Percentiles rank a stretch among this genome's conserved stretches.
Conservation (phyloP, 2,113 vertebrate species). For the Mirounga angustirostris region DNA sequence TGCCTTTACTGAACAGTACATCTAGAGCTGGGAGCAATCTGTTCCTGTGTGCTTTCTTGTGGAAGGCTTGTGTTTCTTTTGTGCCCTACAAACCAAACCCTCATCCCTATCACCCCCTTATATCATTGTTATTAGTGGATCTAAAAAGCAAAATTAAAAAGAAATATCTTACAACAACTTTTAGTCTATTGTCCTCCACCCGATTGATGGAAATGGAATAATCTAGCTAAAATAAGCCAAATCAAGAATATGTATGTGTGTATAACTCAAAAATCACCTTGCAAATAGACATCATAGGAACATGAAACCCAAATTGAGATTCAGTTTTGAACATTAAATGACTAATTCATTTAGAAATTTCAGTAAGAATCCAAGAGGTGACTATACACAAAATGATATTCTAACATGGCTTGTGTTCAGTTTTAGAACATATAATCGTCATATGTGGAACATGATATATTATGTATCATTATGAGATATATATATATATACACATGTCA, state of each 20-base stretch:
- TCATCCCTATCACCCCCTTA: not conserved
- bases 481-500: not conserved
- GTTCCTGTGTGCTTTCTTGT: not conserved
- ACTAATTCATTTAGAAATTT: not conserved
- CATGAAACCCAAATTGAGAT: not conserved
- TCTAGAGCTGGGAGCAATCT: not conserved
- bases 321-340: not conserved
- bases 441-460: not conserved
- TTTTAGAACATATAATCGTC: not conserved
- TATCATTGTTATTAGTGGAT: not conserved
- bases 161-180: not conserved
- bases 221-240: not conserved
- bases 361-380: not conserved
- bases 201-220: not conserved
- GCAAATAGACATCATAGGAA: not conserved
- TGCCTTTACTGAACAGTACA: not conserved
- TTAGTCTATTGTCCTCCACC: not conserved
- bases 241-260: not conserved
- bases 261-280: not conserved
- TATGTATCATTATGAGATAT: not conserved
- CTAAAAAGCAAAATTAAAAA: not conserved
- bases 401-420: not conserved
- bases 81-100: rapidly evolving
- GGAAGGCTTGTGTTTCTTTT: not conserved
- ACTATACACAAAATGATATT: conserved; percentile 18